These are phyloP conservation scores for Apteryx owenii DNA, from an alignment of 2,113 vertebrate species.

Conservation along the genomic window DNA sequence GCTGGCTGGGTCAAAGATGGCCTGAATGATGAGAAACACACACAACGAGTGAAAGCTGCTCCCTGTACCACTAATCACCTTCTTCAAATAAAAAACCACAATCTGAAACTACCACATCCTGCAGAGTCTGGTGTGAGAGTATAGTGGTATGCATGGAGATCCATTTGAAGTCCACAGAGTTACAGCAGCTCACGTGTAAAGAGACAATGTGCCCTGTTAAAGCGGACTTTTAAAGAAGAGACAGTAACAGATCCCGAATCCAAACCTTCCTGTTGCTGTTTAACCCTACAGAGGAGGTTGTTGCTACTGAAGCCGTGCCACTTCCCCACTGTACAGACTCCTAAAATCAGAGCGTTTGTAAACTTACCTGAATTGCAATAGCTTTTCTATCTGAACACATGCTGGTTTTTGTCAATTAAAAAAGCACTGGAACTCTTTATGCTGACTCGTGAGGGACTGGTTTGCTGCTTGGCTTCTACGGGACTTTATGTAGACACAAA, in stretches of 20 bases:
- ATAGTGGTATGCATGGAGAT: rapidly evolving
- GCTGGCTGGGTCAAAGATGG: background rate
- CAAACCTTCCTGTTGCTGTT: background rate
- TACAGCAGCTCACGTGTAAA: rapidly evolving
- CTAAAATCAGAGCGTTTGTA: background rate
- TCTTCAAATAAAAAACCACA: background rate
- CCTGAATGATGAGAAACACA: background rate
- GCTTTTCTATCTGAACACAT: background rate
- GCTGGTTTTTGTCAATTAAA: background rate
- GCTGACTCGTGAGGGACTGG: background rate
- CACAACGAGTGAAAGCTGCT: background rate
- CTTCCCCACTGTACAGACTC: background rate
- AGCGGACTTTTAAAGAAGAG: background rate
- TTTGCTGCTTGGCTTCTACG: background rate
- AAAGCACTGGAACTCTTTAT: background rate
- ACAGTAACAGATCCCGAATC: rapidly evolving
- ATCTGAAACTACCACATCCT: background rate
- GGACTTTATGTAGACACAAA: background rate
- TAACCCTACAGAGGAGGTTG: background rate
- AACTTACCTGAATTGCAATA: background rate
- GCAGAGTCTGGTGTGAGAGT: background rate
- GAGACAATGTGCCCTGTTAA: rapidly evolving
- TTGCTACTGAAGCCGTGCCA: no score
- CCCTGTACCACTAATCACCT: background rate
- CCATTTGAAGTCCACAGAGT: rapidly evolving